Base-by-base conservation (phyloP, 2,113 vertebrate species). In the Diadophis punctatus region DNA sequence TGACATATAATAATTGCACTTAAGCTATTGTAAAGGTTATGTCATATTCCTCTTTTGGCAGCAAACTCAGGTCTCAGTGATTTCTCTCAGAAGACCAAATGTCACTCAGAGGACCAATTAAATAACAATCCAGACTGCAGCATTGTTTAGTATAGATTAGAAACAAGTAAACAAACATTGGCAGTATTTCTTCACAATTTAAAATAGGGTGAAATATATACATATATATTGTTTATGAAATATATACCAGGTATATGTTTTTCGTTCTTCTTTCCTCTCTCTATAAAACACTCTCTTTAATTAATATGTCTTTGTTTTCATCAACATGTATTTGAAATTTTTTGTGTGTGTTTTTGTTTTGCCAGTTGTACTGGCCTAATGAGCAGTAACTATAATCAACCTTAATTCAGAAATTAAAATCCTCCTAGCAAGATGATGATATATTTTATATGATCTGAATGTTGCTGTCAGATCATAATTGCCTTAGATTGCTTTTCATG, bases 221-320 rank as follows among this genome's bases (percentile, higher is more conserved):
- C 56, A 20, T 55, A 55, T 55, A 55, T 55, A 34, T 74, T 34
- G 14, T 18, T 74, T 74, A 74, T 34, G 14, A 74, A 74, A 74
- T 74, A 74, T 74, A 74, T 74, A 34, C 63, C 34, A 74, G 14
- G 63, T 74, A 7, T 34, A 74, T 34, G n/a, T 34, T 74, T 74
- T 68, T 74, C 14, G 1, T 34, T 6, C 60, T n/a, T 68, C 14
- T 74, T 74, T 74, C n/a, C 63, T 74, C 63, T 74, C 1, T n/a
- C 18, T 18, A 93, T 56, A 43, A 23, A 56, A 27, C 2, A 27
- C 23, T 92, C 22, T 25, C 48, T 86, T 80, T 93, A 91, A 86
- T 89, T 89, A 89, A 63, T 30, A 89, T 85, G 23, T n/a, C 34
- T 80, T 90, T 68, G n/a, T 84, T 89, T 93, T 89, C 56, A 58